Conservation (phyloP, 2,113 vertebrate species). For the Atractosteus spatula region DNA sequence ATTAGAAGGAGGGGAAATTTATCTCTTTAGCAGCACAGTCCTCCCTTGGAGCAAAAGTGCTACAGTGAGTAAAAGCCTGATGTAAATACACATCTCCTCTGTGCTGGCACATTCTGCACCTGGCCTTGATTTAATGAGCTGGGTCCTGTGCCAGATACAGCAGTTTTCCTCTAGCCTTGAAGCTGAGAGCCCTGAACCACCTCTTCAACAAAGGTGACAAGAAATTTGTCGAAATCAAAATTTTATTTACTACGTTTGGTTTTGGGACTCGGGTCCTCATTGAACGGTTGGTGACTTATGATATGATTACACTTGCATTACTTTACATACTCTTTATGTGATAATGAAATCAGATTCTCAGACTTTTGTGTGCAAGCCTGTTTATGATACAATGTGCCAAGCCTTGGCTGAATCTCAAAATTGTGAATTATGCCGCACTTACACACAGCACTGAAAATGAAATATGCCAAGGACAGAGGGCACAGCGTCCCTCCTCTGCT, state of each 20-base stretch:
- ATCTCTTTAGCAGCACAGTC: slow-evolving; percentile 54
- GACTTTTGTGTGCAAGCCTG: no score
- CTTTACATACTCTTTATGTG: no score
- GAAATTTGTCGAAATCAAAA: no score
- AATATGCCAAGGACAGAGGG: slow-evolving; percentile 2
- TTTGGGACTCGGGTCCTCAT: no score
- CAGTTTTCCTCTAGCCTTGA: slow-evolving; percentile 37
- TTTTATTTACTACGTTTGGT: no score
- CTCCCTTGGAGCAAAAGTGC: slow-evolving; percentile 41
- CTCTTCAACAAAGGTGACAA: no score
- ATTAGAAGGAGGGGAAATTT: slow-evolving; percentile 65
- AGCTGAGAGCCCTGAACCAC: neutral
- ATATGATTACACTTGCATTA: no score
- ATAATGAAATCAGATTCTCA: no score
- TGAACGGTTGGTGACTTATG: no score
- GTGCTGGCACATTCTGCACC: slow-evolving; percentile 42
- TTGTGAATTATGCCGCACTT: neutral
- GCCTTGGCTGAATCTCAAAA: neutral
- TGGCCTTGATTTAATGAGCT: slow-evolving; percentile 41
- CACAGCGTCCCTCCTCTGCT: neutral
- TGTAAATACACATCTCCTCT: slow-evolving; percentile 44
- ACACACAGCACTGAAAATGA: neutral
- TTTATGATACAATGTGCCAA: neutral
- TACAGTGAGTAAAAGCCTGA: slow-evolving; percentile 46
- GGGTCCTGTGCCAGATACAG: slow-evolving; percentile 49